phyloP scores from a whole-genome alignment of 2,888 invertebrate genomes.

The Polyommatus icarus region DNA sequence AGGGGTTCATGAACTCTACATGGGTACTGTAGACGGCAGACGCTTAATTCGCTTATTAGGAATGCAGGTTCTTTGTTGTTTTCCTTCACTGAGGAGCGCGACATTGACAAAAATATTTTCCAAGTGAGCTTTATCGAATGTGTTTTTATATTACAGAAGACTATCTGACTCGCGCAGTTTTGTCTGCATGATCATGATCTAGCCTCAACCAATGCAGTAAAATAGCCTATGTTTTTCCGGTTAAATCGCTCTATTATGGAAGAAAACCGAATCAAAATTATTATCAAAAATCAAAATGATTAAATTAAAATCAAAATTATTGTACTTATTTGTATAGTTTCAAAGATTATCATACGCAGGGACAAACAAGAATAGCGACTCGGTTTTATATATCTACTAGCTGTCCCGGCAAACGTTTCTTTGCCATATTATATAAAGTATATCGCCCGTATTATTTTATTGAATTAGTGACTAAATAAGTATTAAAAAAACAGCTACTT shows the following conservation, averaged over 20 bases:
- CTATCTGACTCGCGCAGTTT: not conserved
- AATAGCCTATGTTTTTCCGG: not conserved
- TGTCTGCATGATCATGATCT: too few relatives aligned
- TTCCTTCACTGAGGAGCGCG: not conserved
- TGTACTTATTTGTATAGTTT: not conserved
- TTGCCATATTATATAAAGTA: too few relatives aligned
- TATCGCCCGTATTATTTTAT: too few relatives aligned
- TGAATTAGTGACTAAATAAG: too few relatives aligned
- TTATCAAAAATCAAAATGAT: too few relatives aligned
- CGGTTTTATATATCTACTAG: not conserved
- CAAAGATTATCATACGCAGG: not conserved
- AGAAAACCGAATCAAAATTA: not conserved
- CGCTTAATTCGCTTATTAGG: not conserved
- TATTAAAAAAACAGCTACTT: too few relatives aligned
- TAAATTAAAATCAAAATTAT: too few relatives aligned
- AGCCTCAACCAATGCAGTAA: not conserved
- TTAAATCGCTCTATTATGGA: not conserved
- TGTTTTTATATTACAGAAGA: not conserved
- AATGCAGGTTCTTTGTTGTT: conserved; percentile 6
- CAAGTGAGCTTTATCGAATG: not conserved
- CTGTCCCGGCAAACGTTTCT: too few relatives aligned
- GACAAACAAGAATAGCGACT: not conserved
- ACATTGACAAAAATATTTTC: conserved; percentile 5
- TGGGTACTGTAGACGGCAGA: not conserved
- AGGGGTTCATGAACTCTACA: conserved; percentile 3